Conservation (phyloP, 1,140 invertebrate genomes). For the Nephila pilipes region DNA sequence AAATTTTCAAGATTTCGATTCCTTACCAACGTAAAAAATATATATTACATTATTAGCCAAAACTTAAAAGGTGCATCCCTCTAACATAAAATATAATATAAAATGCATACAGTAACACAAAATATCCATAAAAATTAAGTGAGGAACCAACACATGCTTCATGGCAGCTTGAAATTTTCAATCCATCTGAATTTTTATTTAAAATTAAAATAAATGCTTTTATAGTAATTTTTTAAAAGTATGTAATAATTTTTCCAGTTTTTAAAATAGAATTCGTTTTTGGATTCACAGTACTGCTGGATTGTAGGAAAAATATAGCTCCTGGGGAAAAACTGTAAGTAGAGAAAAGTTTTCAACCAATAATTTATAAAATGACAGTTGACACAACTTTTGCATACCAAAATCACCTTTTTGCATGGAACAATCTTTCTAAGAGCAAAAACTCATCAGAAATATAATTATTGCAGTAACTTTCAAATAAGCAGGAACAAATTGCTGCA, state of each 20-base stretch:
- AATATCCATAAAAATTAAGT: not conserved
- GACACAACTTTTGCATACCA: no score
- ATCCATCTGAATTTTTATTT: not conserved
- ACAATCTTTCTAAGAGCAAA: no score
- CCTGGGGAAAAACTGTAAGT: not conserved
- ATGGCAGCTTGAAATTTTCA: not conserved
- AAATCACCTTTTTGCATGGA: no score
- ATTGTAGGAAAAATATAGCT: constrained; percentile 23
- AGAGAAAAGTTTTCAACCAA: not conserved
- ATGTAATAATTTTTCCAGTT: not conserved
- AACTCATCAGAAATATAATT: no score
- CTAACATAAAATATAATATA: no score
- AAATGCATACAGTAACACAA: not conserved
- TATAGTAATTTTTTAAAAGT: no score
- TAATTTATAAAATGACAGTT: no score
- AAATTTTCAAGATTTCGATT: not conserved
- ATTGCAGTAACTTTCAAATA: no score
- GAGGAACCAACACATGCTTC: not conserved
- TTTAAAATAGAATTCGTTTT: constrained; percentile 10
- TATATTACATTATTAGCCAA: no score
- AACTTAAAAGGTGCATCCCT: no score
- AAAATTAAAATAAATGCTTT: not conserved
- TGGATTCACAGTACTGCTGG: not conserved
- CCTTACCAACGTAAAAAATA: no score
- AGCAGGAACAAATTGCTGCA: no score